Conservation (phyloP, 2,888 invertebrate genomes). For the Rugalucina vietnamica region DNA sequence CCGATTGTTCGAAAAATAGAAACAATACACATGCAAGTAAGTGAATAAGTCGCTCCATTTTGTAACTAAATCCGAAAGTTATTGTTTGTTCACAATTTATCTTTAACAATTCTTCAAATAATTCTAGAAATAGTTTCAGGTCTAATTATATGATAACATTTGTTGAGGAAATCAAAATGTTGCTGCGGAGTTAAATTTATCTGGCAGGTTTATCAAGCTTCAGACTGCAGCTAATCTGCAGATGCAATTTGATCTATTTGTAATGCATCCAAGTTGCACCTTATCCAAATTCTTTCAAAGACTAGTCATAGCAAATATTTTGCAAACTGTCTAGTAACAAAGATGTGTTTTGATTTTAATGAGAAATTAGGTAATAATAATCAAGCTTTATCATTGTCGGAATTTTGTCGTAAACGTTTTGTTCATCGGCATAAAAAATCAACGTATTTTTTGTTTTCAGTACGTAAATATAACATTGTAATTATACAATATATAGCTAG, state of each 20-base stretch:
- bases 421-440: too few relatives aligned
- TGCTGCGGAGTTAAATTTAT: background rate
- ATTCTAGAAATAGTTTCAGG: background rate
- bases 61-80: too few relatives aligned
- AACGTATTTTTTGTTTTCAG: too few relatives aligned
- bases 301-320: background rate
- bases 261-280: background rate
- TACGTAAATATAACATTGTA: too few relatives aligned
- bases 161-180: background rate
- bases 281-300: background rate
- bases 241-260: background rate
- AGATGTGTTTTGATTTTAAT: background rate
- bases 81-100: too few relatives aligned
- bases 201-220: background rate
- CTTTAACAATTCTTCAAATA: too few relatives aligned
- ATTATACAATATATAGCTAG: too few relatives aligned
- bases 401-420: too few relatives aligned
- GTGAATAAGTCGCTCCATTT: too few relatives aligned
- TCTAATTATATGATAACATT: background rate
- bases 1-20: too few relatives aligned
- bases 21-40: too few relatives aligned
- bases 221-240: background rate
- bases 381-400: too few relatives aligned
- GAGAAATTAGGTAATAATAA: background rate
- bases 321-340: background rate